Conservation (phyloP, 1,140 invertebrate genomes). For the Philotrypesis tridentata region DNA sequence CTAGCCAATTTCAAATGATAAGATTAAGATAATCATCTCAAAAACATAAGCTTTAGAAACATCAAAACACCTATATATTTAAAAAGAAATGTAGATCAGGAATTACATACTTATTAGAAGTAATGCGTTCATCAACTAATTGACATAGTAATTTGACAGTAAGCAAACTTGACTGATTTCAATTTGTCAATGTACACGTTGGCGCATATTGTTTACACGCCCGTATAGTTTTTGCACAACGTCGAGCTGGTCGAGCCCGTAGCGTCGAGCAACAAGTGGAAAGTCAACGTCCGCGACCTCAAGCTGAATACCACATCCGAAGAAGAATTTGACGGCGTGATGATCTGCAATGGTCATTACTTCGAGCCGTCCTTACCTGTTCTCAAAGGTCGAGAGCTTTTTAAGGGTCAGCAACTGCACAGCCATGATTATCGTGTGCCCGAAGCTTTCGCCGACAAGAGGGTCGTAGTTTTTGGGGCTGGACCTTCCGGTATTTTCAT, state of each 20-base stretch:
- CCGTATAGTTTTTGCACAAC: slow-evolving; percentile 78
- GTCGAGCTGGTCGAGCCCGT: slow-evolving; percentile 76
- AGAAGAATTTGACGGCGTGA: slow-evolving; percentile 83
- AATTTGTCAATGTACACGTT: too few relatives aligned
- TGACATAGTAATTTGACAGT: too few relatives aligned
- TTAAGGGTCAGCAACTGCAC: slow-evolving; percentile 83
- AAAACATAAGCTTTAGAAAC: too few relatives aligned
- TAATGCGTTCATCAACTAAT: too few relatives aligned
- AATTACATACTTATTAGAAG: too few relatives aligned
- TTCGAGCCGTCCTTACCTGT: slow-evolving; percentile 79
- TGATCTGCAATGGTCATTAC: slow-evolving; percentile 91
- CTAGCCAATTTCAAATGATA: too few relatives aligned
- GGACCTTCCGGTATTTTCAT: slow-evolving; percentile 83
- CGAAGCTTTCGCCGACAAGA: slow-evolving; percentile 78
- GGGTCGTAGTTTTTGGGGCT: slow-evolving; percentile 87
- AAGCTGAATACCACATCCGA: slow-evolving; percentile 71
- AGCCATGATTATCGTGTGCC: slow-evolving; percentile 90
- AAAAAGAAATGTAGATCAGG: too few relatives aligned
- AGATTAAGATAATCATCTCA: too few relatives aligned
- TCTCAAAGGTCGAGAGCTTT: slow-evolving; percentile 79
- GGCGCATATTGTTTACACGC: neutral
- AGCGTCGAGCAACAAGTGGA: slow-evolving; percentile 71
- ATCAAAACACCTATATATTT: too few relatives aligned
- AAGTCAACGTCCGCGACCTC: slow-evolving; percentile 78
- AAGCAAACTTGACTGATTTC: too few relatives aligned